Evolutionary conservation across 2,113 vertebrate species (phyloP).

Genomic region (Erythrolamprus reginae): DNA sequence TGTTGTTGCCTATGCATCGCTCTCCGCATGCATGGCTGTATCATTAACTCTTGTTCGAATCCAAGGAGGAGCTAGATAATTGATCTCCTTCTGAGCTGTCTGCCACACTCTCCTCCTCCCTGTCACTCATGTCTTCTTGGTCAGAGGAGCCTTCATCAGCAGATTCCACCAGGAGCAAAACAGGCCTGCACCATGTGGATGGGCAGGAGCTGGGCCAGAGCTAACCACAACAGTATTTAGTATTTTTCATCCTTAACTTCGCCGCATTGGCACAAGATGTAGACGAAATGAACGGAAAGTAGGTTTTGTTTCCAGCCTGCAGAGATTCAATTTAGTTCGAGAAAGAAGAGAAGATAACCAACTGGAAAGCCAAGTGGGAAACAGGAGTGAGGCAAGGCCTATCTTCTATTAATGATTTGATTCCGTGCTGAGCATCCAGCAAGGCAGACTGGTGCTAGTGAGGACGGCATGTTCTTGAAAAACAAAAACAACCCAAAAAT

Average conservation of each 20-base stretch:
- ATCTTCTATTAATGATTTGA: slow-evolving; percentile 16
- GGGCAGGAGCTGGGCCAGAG: too few species aligned
- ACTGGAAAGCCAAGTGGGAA: not conserved
- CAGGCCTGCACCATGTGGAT: too few species aligned
- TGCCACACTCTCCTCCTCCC: too few species aligned
- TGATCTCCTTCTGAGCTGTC: too few species aligned
- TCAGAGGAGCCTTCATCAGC: too few species aligned
- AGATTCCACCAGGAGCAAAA: too few species aligned
- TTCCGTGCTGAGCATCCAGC: not conserved
- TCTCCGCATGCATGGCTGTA: too few species aligned
- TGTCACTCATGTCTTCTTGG: too few species aligned
- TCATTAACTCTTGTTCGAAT: too few species aligned
- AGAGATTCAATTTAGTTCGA: not conserved
- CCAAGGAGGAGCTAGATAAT: too few species aligned
- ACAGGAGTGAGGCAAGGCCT: not conserved
- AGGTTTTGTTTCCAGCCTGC: not conserved
- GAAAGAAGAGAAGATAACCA: slow-evolving; percentile 13
- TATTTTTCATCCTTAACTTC: not conserved
- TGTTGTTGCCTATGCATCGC: too few species aligned
- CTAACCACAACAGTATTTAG: too few species aligned
- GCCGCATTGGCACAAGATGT: not conserved
- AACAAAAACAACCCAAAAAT: not conserved
- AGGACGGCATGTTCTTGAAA: not conserved
- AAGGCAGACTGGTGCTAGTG: not conserved
- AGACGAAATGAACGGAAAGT: not conserved